These are phyloP conservation scores for Rhamphomyia laevipes DNA, from an alignment of 2,888 invertebrate species.

Conservation along the genomic window DNA sequence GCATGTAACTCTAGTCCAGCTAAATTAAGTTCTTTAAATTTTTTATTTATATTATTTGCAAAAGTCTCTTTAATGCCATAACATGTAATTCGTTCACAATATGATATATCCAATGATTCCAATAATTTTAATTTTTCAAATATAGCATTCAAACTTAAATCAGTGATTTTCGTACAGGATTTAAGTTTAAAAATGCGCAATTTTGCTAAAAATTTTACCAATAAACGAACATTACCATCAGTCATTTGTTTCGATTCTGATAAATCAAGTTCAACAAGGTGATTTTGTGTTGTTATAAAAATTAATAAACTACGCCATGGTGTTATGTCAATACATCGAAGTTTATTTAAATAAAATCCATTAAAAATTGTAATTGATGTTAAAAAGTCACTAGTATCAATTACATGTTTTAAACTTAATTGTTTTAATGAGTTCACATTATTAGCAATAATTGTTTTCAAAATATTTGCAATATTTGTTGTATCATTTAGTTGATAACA, in stretches of 20 bases:
- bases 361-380: not conserved
- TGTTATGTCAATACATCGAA: not conserved
- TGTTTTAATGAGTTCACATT: not conserved
- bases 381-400: not conserved
- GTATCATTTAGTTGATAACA: slow-evolving; percentile 1
- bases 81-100: not conserved
- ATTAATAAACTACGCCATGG: not conserved
- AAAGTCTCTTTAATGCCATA: not conserved
- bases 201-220: not conserved
- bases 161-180: not conserved
- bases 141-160: not conserved
- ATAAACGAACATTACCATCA: not conserved
- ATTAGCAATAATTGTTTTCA: not conserved
- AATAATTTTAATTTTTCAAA: not conserved
- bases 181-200: not conserved
- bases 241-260: not conserved
- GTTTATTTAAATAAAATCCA: not conserved
- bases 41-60: not conserved
- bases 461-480: not conserved
- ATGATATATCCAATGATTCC: not conserved
- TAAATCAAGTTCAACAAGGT: not conserved
- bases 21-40: not conserved
- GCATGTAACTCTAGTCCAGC: not conserved
- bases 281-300: not conserved
- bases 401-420: not conserved